Base-by-base conservation (phyloP, 2,113 vertebrate genomes). In the Mellivora capensis region DNA sequence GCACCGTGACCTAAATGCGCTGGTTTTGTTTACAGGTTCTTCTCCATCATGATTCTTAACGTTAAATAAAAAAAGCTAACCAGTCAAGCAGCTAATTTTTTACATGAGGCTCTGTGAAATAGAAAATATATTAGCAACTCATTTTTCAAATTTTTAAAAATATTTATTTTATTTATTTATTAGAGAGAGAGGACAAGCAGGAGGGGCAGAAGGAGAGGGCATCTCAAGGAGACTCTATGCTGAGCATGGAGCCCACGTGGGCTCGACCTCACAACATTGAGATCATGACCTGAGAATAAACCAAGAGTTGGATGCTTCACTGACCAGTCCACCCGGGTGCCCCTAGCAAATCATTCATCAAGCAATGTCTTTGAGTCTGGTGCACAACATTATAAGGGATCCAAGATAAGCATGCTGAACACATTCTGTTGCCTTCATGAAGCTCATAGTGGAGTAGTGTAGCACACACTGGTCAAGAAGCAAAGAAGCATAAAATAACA, bases 381-480 rank as follows among this genome's bases (percentile, higher is more conserved):
- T 25, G 61, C 25, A 5, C n/a, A 17, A 15, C 1, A 6, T 14
- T 5, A 18, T 23, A 17, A 23, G 18, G 6, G 34, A 90, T 67
- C 20, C 64, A 39, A 37, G 6, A 4, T 25, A 12, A 54, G n/a
- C 8, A 7, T 14, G 17, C 34, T 34, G 39, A 23, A 47, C 27
- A 34, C 27, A 23, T 42, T 7, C 17, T 12, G n/a, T 25, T 57
- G 18, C 18, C n/a, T 29, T 54, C 7, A 6, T 42, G 47, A 67
- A 42, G 77, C n/a, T 25, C 47, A 1, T 34, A 23, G 59, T 4
- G 1, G 3, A 21, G 61, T 23, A 42, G 34, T 0, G 0, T 67
- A 61, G 59, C 4, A 15, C 15, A 31, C n/a, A 15, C 25, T 6
- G 17, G n/a, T 52, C 11, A 44, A 17, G 31, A 15, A 67, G 29